Evolutionary conservation across 2,888 invertebrate species (phyloP), one percentile per base, ranked within the genome.

Genomic region (Campaea margaritaria): DNA sequence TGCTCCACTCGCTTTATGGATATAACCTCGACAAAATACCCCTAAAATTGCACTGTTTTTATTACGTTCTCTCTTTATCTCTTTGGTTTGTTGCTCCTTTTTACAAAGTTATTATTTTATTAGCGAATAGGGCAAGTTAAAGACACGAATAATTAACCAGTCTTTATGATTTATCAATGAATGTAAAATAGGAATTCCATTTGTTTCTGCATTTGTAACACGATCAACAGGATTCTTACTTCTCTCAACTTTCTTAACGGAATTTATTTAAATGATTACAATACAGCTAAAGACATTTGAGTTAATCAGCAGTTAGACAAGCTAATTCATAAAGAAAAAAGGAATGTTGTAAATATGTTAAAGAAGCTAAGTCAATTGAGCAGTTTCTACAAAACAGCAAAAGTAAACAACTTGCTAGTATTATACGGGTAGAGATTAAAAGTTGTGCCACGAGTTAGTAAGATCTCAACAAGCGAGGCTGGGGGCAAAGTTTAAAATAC

Each of bases 31-130:
- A 91, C 92, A 92, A 91, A 92, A 92, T 91, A 89, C 90, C 90
- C 91, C 90, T 91, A 91, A 91, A 92, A 91, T 91, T 92, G 91
- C 90, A 91, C 86, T 92, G 91, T 91, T 92, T 92, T 92, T 92
- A 91, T 92, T 91, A 89, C 88, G 85, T 87, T 89, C 85, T 83
- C 86, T 86, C 90, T 91, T 91, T 91, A 91, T 92, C 88, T 91
- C 86, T 88, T 91, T 84, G 89, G 89, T 91, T 89, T 90, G 88
- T 87, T 91, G 87, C 85, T 88, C 83, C 71, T 87, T 87, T 87
- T 89, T 85, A 87, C 83, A 82, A 79, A 75, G 83, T 87, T 90
- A 87, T 89, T 90, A 89, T 91, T 91, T 89, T 88, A 90, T 90
- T 87, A 85, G 81, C 73, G 77, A 83, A 79, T 83, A 81, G 78